Conservation (phyloP, 2,797 vertebrate species). For the Lagorchestes hirsutus region DNA sequence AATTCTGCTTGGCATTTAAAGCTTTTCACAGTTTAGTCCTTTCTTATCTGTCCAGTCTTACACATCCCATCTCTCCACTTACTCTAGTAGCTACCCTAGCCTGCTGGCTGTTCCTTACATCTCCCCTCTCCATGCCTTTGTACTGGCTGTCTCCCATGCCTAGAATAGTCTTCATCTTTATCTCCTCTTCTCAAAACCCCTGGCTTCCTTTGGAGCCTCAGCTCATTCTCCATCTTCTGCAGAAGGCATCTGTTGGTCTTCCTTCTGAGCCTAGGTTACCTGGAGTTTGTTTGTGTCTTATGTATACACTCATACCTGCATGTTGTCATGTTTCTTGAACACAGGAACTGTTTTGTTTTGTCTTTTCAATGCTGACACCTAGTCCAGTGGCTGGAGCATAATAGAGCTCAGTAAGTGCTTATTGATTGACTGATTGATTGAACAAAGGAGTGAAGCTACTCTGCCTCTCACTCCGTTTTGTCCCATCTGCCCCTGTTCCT, state of each 20-base stretch:
- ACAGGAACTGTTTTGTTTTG: background rate
- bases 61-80: background rate
- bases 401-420: background rate
- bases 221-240: background rate
- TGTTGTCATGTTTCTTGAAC: background rate
- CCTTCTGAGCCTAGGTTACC: background rate
- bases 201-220: background rate
- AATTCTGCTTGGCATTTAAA: background rate
- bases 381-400: background rate
- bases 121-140: background rate
- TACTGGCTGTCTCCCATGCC: background rate
- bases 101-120: background rate
- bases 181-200: background rate
- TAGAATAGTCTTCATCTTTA: background rate
- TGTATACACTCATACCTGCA: background rate
- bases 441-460: background rate
- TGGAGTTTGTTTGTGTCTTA: background rate
- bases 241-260: background rate
- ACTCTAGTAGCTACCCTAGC: background rate
- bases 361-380: background rate
- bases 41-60: background rate
- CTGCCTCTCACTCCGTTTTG: background rate
- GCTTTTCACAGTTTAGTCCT: background rate
- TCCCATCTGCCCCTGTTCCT: background rate
- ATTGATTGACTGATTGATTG: background rate